Conservation (phyloP, 2,888 invertebrate genomes). For the Celastrina argiolus region DNA sequence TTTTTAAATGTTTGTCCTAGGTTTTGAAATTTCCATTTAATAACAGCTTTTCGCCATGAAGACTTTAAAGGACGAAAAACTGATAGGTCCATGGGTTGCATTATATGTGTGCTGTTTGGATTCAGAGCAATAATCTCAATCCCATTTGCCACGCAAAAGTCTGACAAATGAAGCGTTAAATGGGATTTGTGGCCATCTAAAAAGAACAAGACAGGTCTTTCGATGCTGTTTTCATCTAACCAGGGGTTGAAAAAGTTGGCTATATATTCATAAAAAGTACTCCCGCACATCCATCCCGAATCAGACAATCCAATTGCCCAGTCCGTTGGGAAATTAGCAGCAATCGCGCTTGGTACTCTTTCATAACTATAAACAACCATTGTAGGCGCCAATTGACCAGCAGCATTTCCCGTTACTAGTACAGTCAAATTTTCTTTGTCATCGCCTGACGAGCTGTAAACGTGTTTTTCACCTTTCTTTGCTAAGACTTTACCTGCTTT, state of each 20-base stretch:
- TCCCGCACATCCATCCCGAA: neutral
- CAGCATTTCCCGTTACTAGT: no score
- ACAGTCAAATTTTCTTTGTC: no score
- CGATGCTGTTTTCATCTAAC: neutral
- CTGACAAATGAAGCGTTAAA: neutral
- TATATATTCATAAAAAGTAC: no score
- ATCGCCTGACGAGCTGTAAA: no score
- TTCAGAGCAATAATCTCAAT: slow-evolving; percentile 6
- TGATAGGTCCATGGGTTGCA: slow-evolving; percentile 5
- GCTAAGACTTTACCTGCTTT: no score
- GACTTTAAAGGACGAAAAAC: no score
- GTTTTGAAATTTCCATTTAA: no score
- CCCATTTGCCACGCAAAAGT: slow-evolving; percentile 8
- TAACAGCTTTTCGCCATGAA: no score
- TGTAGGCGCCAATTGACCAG: no score
- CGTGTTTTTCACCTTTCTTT: no score
- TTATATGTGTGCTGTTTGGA: neutral
- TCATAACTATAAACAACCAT: no score
- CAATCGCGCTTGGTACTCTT: neutral
- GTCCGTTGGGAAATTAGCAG: neutral
- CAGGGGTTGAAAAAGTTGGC: neutral
- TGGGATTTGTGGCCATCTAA: neutral
- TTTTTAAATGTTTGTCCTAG: no score
- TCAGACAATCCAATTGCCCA: neutral
- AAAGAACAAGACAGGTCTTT: neutral